Conservation (phyloP, 2,797 vertebrate species). For the Alca torda region DNA sequence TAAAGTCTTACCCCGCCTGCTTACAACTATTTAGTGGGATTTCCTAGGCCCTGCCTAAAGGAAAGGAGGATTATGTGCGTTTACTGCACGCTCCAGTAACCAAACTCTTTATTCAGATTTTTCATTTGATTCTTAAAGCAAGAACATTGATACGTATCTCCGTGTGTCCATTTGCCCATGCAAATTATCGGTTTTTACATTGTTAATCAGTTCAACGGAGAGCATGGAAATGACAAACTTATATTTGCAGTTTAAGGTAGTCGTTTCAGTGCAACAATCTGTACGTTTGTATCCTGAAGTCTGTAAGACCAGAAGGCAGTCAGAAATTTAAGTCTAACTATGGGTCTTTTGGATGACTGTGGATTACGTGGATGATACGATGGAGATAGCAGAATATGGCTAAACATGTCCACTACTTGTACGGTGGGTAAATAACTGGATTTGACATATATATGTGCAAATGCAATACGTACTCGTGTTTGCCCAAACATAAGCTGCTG, state of each 20-base stretch:
- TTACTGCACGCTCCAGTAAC: background rate
- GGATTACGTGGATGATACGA: background rate
- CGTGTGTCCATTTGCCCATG: accelerated
- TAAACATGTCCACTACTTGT: background rate
- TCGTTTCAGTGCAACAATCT: background rate
- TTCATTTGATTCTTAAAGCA: background rate
- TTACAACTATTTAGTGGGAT: background rate
- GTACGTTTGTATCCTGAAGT: background rate
- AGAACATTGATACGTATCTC: background rate
- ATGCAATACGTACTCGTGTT: background rate
- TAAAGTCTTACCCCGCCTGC: background rate
- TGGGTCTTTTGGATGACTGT: background rate
- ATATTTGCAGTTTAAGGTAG: background rate
- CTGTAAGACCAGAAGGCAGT: background rate
- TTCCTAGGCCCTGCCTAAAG: background rate
- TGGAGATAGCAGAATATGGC: accelerated
- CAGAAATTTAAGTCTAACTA: background rate
- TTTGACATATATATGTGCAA: background rate
- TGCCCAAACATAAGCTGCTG: background rate
- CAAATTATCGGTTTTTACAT: background rate
- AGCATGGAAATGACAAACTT: background rate
- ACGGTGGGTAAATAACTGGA: background rate
- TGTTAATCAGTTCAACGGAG: background rate
- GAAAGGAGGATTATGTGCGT: background rate
- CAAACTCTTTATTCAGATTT: background rate